phyloP scores from a whole-genome alignment of 2,113 vertebrate genomes.

The Cololabis saira region DNA sequence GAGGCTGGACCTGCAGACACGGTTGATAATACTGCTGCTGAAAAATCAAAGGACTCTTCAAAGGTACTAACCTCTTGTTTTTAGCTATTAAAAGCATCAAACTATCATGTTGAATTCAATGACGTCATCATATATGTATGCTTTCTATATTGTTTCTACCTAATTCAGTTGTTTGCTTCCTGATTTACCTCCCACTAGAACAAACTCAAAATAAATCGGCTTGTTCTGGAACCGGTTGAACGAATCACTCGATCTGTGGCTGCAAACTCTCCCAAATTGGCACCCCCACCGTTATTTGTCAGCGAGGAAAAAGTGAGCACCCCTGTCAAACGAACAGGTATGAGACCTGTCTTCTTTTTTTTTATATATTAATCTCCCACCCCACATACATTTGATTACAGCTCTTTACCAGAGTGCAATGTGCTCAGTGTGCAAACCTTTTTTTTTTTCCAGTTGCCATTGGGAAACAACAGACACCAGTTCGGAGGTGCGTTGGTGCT shows the following conservation, averaged over 20 bases:
- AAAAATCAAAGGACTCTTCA: neutral
- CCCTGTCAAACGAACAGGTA: conserved; percentile 45
- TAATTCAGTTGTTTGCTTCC: neutral
- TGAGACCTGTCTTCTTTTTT: too few species aligned
- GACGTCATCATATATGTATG: too few species aligned
- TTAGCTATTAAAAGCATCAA: neutral
- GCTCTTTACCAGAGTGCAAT: neutral
- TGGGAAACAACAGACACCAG: conserved; percentile 29
- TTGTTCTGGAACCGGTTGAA: neutral
- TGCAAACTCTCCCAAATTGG: conserved; percentile 46
- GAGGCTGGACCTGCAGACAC: conserved; percentile 5
- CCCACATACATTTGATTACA: neutral
- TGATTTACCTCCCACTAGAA: neutral
- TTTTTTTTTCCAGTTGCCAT: conserved; percentile 53
- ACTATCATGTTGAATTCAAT: neutral
- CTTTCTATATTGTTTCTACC: neutral
- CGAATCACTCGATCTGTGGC: conserved; percentile 80
- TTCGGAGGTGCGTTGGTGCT: conserved; percentile 29
- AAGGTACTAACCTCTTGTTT: conserved; percentile 24
- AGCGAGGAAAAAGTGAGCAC: conserved; percentile 19
- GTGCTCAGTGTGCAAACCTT: neutral
- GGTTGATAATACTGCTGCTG: neutral
- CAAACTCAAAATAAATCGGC: neutral
- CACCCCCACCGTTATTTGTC: neutral
- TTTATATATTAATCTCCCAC: too few species aligned